Base-by-base conservation (phyloP, 2,113 vertebrate genomes). In the Cygnus atratus region DNA sequence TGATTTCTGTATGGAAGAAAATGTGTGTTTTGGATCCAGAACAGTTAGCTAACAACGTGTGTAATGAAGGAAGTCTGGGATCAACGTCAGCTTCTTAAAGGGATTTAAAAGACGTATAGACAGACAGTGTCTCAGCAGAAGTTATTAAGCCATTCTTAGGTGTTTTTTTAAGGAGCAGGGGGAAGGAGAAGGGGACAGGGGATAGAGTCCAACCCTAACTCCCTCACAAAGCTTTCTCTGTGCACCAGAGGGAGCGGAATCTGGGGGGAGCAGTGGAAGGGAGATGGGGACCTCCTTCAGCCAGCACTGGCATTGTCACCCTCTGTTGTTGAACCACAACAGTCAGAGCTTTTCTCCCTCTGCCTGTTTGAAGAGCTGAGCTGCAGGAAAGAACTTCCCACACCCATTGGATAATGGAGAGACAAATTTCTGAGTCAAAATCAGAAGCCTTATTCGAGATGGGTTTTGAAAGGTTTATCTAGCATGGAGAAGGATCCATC, bases 191-290 rank as follows among this genome's bases (percentile, higher is more conserved):
- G 15, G 8, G 6, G n/a, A 48, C 37, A 17, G 14, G 28, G 46
- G 10, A 48, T 48, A 20, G 46, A 48, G 31, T 62, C 4, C 3
- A 15, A 81, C 37, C 3, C 7, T 0, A 0, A 21, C 68, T 58
- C 22, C 29, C 35, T 31, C 35, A 39, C 35, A 29, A 72, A 63
- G 33, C 68, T 82, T 68, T 75, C 35, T 48, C 33, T 61, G 48
- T 78, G 67, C 43, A 81, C 5, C 55, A 71, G 29, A 79, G n/a
- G 46, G 46, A 74, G 39, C n/a, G 22, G 31, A 57, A 84, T 15
- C 12, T 21, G 10, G 28, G 43, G 65, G 50, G 13, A 84, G 13
- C 21, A 54, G n/a, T 25, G 19, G 39, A 26, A 28, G 37, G 62
- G 18, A 31, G 37, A 15, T 8, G 39, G 37, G 67, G n/a, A 71